Evolutionary conservation across 2,113 vertebrate genomes (phyloP).

Genomic region (Leucoraja erinaceus): DNA sequence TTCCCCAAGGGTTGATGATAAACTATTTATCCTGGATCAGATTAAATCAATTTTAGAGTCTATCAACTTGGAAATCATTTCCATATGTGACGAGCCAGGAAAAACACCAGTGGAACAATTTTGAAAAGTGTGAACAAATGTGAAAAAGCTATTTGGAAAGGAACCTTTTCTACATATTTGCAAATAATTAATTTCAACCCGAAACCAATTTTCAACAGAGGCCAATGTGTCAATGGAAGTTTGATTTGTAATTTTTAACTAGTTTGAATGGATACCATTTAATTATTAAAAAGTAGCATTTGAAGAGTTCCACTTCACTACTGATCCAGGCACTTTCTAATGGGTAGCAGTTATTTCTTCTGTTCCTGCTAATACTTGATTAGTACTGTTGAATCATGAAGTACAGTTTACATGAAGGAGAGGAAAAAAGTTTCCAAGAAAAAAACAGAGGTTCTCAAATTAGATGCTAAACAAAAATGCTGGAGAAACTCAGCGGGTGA

Average conservation of each 20-base stretch:
- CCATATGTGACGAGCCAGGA: slow-evolving; percentile 17
- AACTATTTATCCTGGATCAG: slow-evolving; percentile 20
- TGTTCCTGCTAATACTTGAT: too few species aligned
- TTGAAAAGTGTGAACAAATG: slow-evolving; percentile 17
- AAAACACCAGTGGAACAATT: not conserved
- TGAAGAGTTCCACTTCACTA: too few species aligned
- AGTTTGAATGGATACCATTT: not conserved
- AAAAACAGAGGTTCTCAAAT: not conserved
- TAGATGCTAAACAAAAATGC: not conserved
- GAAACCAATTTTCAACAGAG: not conserved
- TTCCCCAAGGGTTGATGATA: not conserved
- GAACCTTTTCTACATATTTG: not conserved
- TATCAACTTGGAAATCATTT: slow-evolving; percentile 15
- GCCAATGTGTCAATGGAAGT: not conserved
- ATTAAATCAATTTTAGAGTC: slow-evolving; percentile 31
- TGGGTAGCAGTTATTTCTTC: too few species aligned
- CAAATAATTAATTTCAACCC: not conserved
- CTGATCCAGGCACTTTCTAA: too few species aligned
- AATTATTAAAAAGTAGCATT: not conserved
- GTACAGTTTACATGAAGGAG: not conserved
- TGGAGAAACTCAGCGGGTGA: too few species aligned
- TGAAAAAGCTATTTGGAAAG: not conserved
- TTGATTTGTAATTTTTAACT: not conserved
- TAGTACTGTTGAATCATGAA: too few species aligned
- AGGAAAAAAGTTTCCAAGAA: not conserved